Base-by-base conservation (phyloP, 2,888 invertebrate genomes). In the Dilophus febrilis region DNA sequence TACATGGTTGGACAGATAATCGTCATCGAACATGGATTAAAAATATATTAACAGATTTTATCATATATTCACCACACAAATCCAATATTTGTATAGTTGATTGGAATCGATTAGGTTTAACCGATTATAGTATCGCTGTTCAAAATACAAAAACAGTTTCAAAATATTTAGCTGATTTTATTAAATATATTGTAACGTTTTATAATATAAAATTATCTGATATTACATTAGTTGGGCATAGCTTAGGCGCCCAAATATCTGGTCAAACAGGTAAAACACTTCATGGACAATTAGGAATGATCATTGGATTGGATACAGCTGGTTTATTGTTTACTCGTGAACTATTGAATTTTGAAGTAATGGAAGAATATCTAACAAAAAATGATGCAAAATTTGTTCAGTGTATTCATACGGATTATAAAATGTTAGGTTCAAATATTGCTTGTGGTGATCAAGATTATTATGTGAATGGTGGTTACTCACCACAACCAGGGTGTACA, bases 261-360 rank as follows among this genome's bases (percentile, higher is more conserved):
- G 40, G 40, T 11, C 8, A 28, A 7, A 26, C 35, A 3, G 40
- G 40, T 7, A 27, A 34, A 17, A 4, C 13, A n/a, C 16, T 40
- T 17, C 17, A 35, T 14, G 40, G 40, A 6, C 4, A 16, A 35
- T 17, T 40, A 17, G 16, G 17, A 26, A 10, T 5, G 28, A 39
- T 44, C 18, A 44, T 41, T 11, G 44, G 39, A 22, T 38, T 42
- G 17, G 42, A 42, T 40, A 40, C 40, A 17, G 42, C 42, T 4
- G 33, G 31, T 6, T 37, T 37, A 8, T 31, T 40, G 8, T 42
- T 36, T 28, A 13, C 28, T 14, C 4, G 22, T 6, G 10, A 29
- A 7, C 35, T 22, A 19, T 26, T 35, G 12, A 17, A 10, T 22
- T 11, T 10, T 7, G 12, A 8, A 8, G n/a, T 29, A 14, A 3